Evolutionary conservation across 1,140 invertebrate genomes (phyloP).

Genomic region (Anastatus disparis): DNA sequence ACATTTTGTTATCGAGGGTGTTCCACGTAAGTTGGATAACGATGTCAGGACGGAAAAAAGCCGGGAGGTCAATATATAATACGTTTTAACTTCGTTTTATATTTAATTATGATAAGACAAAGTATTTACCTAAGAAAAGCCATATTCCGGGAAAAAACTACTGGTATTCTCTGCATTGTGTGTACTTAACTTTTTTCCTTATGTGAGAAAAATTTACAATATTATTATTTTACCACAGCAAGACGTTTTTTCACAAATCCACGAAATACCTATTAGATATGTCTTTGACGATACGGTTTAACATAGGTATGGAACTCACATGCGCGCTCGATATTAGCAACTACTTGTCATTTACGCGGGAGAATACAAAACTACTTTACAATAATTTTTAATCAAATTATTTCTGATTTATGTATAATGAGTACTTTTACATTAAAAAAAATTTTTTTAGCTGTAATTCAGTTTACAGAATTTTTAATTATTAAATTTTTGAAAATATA

Average conservation of each 20-base stretch:
- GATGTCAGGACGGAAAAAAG: conserved; percentile 16
- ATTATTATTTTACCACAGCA: no score
- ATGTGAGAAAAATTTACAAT: no score
- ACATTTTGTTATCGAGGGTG: no score
- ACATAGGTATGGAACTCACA: conserved; percentile 1
- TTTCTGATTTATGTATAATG: no score
- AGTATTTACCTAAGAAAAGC: conserved; percentile 55
- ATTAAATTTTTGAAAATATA: no score
- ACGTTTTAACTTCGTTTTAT: not conserved
- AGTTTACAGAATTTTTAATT: no score
- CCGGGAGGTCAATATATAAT: conserved; percentile 27
- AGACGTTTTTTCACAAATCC: not conserved
- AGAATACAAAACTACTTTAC: not conserved
- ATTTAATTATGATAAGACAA: not conserved
- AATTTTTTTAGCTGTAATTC: no score
- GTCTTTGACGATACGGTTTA: not conserved
- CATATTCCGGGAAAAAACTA: conserved; percentile 54
- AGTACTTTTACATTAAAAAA: no score
- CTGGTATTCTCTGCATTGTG: conserved; percentile 55
- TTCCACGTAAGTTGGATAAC: not conserved
- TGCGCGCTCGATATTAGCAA: not conserved
- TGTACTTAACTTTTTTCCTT: no score
- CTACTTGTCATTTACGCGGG: not conserved
- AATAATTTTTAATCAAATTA: no score
- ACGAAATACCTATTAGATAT: not conserved